phyloP scores from a whole-genome alignment of 2,113 vertebrate species.

The Rafetus swinhoei region DNA sequence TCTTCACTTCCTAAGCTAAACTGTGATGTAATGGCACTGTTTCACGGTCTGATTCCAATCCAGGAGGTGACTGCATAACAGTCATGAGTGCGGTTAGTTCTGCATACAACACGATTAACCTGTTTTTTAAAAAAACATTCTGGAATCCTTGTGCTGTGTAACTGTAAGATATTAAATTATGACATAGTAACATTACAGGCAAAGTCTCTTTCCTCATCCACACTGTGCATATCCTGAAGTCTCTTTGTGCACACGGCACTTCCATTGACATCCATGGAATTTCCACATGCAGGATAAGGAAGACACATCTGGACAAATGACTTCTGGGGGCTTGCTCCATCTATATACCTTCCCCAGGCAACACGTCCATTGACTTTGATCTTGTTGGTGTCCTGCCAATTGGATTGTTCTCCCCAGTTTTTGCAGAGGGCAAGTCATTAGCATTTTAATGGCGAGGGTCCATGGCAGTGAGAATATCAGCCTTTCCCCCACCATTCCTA shows the following conservation, averaged over 20 bases:
- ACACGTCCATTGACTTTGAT: conserved; percentile 33
- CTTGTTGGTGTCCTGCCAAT: background rate
- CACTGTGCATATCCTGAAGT: conserved; percentile 31
- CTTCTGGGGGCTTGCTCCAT: conserved; percentile 14
- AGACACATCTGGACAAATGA: conserved; percentile 58
- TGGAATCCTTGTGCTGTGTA: conserved; percentile 16
- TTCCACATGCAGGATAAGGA: conserved; percentile 59
- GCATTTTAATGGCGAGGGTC: conserved; percentile 31
- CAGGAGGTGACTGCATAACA: conserved; percentile 1
- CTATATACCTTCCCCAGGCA: conserved; percentile 26
- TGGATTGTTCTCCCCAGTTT: conserved; percentile 3
- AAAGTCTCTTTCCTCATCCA: conserved; percentile 50
- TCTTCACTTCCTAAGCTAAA: background rate
- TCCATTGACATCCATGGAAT: conserved; percentile 64
- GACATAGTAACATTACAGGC: conserved; percentile 28
- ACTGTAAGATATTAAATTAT: background rate
- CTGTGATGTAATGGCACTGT: background rate
- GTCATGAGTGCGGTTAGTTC: conserved; percentile 20
- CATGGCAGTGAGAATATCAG: background rate
- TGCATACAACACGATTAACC: background rate
- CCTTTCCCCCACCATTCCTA: conserved; percentile 4
- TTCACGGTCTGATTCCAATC: background rate
- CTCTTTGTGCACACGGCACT: conserved; percentile 44
- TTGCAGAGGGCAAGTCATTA: conserved; percentile 27
- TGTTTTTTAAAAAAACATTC: rapidly evolving